Evolutionary conservation across 2,888 invertebrate species (phyloP).

Genomic region (Ceriagrion tenellum): DNA sequence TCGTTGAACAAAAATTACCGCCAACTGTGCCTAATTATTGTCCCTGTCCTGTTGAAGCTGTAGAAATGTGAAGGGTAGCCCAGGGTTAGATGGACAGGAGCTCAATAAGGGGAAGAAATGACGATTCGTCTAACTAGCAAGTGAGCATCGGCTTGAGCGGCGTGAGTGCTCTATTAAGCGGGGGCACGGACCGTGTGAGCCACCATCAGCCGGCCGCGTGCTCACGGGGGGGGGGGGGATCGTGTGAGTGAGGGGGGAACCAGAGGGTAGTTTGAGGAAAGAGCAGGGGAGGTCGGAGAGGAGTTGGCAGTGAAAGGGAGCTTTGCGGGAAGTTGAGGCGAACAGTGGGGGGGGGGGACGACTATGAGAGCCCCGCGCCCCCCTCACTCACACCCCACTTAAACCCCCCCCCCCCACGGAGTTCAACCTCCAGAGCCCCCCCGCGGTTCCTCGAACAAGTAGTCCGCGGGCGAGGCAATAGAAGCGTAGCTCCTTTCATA

Average conservation of each 20-base stretch:
- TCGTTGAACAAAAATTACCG: no score
- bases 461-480: slow-evolving; percentile 31
- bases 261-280: background rate
- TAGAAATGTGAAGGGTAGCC: no score
- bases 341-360: background rate
- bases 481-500: slow-evolving; percentile 25
- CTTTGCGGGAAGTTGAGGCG: background rate
- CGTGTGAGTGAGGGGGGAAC: background rate
- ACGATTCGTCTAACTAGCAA: background rate
- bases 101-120: background rate
- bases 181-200: background rate
- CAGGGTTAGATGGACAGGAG: background rate
- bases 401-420: background rate
- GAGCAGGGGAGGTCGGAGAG: background rate
- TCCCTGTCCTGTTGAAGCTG: no score
- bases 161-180: background rate
- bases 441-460: slow-evolving; percentile 40
- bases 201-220: background rate
- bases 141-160: background rate
- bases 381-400: background rate
- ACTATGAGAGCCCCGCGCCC: background rate
- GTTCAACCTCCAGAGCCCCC: background rate
- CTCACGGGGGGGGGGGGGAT: background rate
- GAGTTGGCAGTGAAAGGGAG: background rate
- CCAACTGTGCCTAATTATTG: no score